These are phyloP conservation scores for Cyclura pinguis DNA, from an alignment of 2,797 vertebrate species.

Conservation along the genomic window DNA sequence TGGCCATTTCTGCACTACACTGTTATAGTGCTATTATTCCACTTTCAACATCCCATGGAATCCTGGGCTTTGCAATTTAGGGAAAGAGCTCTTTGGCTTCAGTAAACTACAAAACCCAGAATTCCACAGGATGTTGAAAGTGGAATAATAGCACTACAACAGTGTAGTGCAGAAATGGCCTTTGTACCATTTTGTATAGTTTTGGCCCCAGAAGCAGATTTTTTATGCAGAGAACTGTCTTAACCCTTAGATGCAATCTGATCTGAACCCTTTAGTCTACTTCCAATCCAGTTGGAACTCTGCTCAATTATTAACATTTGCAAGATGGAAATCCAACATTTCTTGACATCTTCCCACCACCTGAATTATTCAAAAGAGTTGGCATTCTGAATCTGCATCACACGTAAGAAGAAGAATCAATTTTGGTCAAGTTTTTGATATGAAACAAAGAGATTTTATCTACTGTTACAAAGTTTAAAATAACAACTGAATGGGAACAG, in stretches of 20 bases:
- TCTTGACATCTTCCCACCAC: not conserved
- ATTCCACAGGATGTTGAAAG: too few relatives aligned
- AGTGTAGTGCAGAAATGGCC: too few relatives aligned
- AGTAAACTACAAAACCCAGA: too few relatives aligned
- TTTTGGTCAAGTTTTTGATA: not conserved
- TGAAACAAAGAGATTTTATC: not conserved
- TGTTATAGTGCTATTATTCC: not conserved
- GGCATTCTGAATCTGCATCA: not conserved
- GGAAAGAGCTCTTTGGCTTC: too few relatives aligned
- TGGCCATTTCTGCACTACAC: too few relatives aligned
- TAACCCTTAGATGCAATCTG: not conserved
- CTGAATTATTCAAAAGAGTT: too few relatives aligned
- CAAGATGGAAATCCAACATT: rapidly evolving
- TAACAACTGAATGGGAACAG: not conserved
- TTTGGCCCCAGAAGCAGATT: not conserved
- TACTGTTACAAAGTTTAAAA: constrained; percentile 11
- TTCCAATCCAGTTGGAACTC: too few relatives aligned
- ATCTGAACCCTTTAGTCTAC: not conserved
- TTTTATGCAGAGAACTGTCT: not conserved
- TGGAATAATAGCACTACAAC: too few relatives aligned
- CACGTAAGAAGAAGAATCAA: not conserved
- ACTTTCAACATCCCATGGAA: too few relatives aligned
- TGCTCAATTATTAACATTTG: not conserved
- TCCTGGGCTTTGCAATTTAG: too few relatives aligned
- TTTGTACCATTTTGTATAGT: not conserved